Percentiles rank a stretch among this genome's conserved stretches.
Evolutionary conservation across 1,140 invertebrate genomes (phyloP).

Genomic region (Grapholita molesta): DNA sequence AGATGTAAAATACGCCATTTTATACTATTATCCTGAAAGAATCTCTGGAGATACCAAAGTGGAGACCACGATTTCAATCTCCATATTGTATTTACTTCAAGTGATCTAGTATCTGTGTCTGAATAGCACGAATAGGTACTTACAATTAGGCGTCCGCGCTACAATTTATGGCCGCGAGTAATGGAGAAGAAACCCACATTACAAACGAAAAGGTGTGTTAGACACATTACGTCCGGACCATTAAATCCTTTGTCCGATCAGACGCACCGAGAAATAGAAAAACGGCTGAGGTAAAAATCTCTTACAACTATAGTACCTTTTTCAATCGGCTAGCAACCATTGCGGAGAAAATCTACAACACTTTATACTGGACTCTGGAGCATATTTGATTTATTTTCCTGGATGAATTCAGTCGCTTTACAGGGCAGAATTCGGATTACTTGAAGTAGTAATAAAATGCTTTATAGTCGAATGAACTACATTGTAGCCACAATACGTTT

Average conservation of each 20-base stretch:
- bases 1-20: too few relatives aligned
- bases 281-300: not conserved
- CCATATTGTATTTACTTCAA: too few relatives aligned
- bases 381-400: not conserved
- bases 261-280: not conserved
- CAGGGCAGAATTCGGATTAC: not conserved
- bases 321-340: not conserved
- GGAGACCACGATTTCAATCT: too few relatives aligned
- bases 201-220: constrained; percentile 27
- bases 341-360: not conserved
- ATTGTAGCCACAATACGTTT: not conserved
- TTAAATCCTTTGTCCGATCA: constrained; percentile 32
- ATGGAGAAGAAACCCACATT: constrained; percentile 28
- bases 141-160: constrained; percentile 21
- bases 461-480: constrained; percentile 11
- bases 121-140: too few relatives aligned
- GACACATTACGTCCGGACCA: constrained; percentile 29
- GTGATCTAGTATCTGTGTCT: too few relatives aligned
- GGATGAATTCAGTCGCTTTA: not conserved
- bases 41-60: too few relatives aligned
- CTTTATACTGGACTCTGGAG: constrained; percentile 1
- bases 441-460: not conserved
- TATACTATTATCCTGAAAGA: too few relatives aligned
- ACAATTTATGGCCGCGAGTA: constrained; percentile 29
- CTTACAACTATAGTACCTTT: not conserved